These are phyloP conservation scores for Araneus ventricosus DNA, from an alignment of 1,140 invertebrate species.

Conservation along the genomic window DNA sequence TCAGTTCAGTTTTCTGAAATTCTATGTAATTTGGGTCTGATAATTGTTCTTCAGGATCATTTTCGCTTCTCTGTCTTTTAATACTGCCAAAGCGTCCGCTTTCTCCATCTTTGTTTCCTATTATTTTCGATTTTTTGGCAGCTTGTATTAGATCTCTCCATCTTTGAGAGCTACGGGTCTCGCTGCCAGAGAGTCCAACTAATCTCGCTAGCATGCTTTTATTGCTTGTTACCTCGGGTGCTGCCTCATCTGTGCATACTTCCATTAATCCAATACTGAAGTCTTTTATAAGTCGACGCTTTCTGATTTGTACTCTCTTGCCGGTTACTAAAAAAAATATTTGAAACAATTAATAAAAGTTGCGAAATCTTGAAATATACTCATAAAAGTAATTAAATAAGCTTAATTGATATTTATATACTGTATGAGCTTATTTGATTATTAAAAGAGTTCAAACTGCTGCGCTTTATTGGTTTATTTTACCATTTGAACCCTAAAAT, in stretches of 20 bases:
- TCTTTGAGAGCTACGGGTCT: conserved; percentile 45
- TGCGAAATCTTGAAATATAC: background rate
- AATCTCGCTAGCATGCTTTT: conserved; percentile 61
- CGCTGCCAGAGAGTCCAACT: conserved; percentile 36
- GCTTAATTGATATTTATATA: too few relatives aligned
- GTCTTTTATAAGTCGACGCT: conserved; percentile 91
- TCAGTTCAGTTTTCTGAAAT: conserved; percentile 37
- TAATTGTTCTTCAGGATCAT: background rate
- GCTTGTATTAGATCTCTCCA: conserved; percentile 74
- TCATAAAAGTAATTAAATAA: too few relatives aligned
- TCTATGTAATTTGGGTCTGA: background rate
- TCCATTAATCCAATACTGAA: conserved; percentile 94
- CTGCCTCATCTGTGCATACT: conserved; percentile 67
- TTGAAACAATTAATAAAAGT: background rate
- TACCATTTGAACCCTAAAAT: too few relatives aligned
- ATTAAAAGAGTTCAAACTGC: too few relatives aligned
- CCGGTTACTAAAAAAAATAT: conserved; percentile 83
- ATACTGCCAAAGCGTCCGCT: conserved; percentile 67
- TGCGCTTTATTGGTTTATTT: too few relatives aligned
- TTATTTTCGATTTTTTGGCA: conserved; percentile 72
- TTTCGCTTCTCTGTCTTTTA: conserved; percentile 46
- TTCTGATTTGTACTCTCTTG: conserved; percentile 91
- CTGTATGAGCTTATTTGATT: too few relatives aligned
- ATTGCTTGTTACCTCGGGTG: conserved; percentile 58
- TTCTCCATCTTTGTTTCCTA: conserved; percentile 59